Evolutionary conservation across 2,113 vertebrate species (phyloP).

Genomic region (Osmerus mordax): DNA sequence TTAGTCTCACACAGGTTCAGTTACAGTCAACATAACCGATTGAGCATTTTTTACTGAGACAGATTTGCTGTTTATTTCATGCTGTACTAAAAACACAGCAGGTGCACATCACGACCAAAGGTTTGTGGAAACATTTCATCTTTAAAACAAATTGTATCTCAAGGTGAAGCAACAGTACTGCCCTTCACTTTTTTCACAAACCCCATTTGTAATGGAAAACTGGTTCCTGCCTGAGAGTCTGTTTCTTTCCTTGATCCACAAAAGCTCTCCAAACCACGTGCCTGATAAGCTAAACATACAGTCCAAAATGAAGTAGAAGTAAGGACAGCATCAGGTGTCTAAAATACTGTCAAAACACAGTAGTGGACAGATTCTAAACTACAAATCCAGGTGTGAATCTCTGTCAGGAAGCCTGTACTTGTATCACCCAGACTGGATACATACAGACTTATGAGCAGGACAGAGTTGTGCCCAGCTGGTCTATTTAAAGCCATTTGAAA

Average conservation of each 20-base stretch:
- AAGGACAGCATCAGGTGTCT: too few species aligned
- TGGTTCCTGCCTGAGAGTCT: too few species aligned
- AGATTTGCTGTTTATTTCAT: too few species aligned
- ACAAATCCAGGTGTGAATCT: neutral
- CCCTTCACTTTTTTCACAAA: too few species aligned
- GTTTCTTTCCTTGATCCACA: slow-evolving; percentile 9
- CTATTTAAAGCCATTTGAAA: neutral
- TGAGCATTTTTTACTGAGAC: too few species aligned
- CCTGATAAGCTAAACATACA: neutral
- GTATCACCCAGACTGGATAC: neutral
- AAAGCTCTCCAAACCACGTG: slow-evolving; percentile 18
- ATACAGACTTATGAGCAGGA: neutral
- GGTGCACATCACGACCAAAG: too few species aligned
- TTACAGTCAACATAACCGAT: neutral
- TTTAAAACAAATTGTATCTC: neutral
- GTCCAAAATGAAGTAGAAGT: neutral
- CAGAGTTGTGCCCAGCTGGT: neutral
- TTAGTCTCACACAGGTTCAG: neutral
- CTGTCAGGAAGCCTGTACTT: slow-evolving; percentile 8
- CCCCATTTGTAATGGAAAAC: too few species aligned
- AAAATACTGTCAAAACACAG: neutral
- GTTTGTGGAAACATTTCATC: neutral
- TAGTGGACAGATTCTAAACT: slow-evolving; percentile 8
- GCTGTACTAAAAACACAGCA: too few species aligned
- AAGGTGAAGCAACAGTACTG: neutral